A percentile compares a stretch with the other conserved stretches of the same genome.
These are phyloP conservation scores for Agriopis aurantiaria DNA, from an alignment of 2,888 invertebrate genomes.

Conservation along the genomic window DNA sequence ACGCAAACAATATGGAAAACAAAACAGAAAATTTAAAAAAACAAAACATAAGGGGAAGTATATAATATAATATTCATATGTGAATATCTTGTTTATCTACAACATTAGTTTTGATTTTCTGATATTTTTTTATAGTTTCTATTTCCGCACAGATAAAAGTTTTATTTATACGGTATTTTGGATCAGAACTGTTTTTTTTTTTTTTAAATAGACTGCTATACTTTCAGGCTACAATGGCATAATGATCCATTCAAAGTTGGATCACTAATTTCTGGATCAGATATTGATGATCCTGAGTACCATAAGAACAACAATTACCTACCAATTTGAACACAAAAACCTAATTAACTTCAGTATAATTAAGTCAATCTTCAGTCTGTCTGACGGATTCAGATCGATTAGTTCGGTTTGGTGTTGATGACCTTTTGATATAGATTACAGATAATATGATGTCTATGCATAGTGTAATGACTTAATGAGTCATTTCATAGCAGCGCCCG, in stretches of 20 bases:
- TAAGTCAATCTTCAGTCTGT: constrained; percentile 37
- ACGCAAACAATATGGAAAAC: no score
- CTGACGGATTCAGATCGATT: constrained; percentile 49
- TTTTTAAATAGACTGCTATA: no score
- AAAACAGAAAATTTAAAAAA: not conserved
- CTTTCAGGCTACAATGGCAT: constrained; percentile 5
- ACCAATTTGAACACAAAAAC: constrained; percentile 60
- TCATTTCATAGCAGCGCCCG: not conserved
- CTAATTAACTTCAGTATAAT: constrained; percentile 63
- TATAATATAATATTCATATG: no score
- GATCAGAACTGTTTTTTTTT: no score
- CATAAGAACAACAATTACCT: constrained; percentile 54
- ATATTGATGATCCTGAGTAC: constrained; percentile 15
- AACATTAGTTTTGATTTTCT: not conserved
- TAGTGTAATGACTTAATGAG: constrained; percentile 6
- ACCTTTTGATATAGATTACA: constrained; percentile 40
- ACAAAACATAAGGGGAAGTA: no score
- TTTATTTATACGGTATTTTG: no score
- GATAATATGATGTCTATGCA: constrained; percentile 3
- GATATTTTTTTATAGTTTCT: no score
- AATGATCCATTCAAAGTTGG: not conserved
- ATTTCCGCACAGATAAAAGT: no score
- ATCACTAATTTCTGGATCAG: constrained; percentile 15
- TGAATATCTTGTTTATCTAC: no score
- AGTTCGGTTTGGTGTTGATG: constrained; percentile 45